These are phyloP conservation scores for Helarctos malayanus DNA, from an alignment of 2,797 vertebrate species.

Conservation along the genomic window DNA sequence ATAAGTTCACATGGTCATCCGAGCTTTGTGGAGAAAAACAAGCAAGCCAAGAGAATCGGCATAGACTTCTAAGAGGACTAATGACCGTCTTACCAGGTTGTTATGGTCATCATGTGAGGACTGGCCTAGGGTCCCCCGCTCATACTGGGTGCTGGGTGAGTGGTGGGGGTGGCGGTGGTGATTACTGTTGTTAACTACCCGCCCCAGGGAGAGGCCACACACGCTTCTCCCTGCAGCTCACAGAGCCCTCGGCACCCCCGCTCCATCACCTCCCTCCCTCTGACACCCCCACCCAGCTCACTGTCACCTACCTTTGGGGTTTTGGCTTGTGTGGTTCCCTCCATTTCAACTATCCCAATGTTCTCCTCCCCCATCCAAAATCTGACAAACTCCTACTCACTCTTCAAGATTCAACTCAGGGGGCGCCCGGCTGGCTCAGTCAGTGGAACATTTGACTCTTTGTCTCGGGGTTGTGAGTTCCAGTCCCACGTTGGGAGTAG, in stretches of 20 bases:
- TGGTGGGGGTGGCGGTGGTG: not conserved
- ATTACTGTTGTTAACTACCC: not conserved
- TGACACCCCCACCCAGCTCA: not conserved
- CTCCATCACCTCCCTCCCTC: not conserved
- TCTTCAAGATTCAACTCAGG: not conserved
- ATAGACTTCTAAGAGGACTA: not conserved
- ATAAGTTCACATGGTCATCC: too few relatives aligned
- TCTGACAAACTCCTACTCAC: not conserved
- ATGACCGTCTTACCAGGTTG: not conserved
- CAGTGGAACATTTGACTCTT: not conserved
- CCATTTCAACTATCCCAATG: not conserved
- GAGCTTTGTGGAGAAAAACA: not conserved
- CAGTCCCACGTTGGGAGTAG: not conserved
- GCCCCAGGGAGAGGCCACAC: not conserved
- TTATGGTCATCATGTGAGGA: rapidly evolving
- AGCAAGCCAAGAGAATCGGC: not conserved
- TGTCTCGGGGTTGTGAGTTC: not conserved
- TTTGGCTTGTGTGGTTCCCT: not conserved
- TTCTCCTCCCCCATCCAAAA: not conserved
- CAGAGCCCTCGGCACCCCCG: rapidly evolving
- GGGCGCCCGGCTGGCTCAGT: not conserved
- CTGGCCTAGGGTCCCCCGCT: not conserved
- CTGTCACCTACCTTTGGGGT: not conserved
- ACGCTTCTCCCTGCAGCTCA: not conserved
- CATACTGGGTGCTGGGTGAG: rapidly evolving